Percentiles rank a stretch among this genome's conserved stretches.
Conservation (phyloP, 2,797 vertebrate genomes). For the Liparis tanakae region DNA sequence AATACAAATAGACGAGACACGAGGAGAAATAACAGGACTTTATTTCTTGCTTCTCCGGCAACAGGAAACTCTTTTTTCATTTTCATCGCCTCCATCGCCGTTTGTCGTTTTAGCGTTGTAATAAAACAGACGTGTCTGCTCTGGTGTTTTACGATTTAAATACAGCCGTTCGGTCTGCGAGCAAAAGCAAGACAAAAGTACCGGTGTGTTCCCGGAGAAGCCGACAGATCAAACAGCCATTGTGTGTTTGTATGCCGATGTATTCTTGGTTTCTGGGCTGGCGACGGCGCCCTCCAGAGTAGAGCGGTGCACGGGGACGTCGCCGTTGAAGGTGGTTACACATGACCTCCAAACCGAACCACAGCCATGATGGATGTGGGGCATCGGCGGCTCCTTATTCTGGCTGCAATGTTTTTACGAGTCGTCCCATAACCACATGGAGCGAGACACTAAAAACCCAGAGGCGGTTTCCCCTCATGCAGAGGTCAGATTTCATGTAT, state of each 20-base stretch:
- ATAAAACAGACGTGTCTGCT: neutral
- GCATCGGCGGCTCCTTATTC: neutral
- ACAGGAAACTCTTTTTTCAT: constrained; percentile 19
- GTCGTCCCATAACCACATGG: too few relatives aligned
- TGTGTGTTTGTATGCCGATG: too few relatives aligned
- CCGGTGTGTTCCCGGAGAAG: neutral
- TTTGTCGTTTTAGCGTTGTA: neutral
- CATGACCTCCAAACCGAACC: neutral
- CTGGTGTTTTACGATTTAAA: neutral
- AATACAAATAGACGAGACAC: neutral
- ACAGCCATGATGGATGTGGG: neutral
- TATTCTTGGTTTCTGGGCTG: neutral
- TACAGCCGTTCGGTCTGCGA: neutral
- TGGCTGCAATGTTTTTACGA: neutral
- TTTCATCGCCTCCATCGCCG: constrained; percentile 2
- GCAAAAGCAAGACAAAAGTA: neutral
- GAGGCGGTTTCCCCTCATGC: neutral
- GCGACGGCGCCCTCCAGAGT: neutral
- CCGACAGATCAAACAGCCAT: neutral
- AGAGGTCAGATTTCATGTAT: too few relatives aligned
- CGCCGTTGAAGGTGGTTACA: neutral
- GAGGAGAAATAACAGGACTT: neutral
- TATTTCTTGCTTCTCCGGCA: constrained; percentile 15
- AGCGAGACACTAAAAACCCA: too few relatives aligned
- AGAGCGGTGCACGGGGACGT: neutral